A percentile compares a stretch with the other conserved stretches of the same genome.
Evolutionary conservation across 2,797 vertebrate species (phyloP).

Genomic region (Rhynchonycteris naso): DNA sequence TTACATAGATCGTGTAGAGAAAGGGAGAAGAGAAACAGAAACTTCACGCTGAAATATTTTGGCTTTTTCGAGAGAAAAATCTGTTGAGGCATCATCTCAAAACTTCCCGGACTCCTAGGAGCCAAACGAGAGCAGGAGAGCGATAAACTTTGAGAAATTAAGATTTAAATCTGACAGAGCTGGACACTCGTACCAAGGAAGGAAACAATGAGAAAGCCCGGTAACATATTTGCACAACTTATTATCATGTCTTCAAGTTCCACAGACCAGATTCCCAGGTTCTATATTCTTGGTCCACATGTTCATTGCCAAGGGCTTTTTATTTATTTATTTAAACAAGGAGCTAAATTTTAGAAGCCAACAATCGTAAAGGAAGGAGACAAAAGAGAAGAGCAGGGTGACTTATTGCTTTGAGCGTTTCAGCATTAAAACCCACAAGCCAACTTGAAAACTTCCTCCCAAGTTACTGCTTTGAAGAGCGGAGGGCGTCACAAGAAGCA

Average conservation of each 20-base stretch:
- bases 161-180: background rate
- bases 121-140: background rate
- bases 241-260: background rate
- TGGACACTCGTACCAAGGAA: background rate
- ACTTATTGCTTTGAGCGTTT: slow-evolving; percentile 8
- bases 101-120: slow-evolving; percentile 5
- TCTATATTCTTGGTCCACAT: background rate
- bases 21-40: slow-evolving; percentile 38
- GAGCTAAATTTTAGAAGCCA: background rate
- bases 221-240: background rate
- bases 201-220: background rate
- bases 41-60: background rate
- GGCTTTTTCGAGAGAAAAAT: background rate
- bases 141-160: background rate
- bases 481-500: background rate
- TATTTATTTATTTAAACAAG: background rate
- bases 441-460: slow-evolving; percentile 41
- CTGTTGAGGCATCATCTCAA: slow-evolving; percentile 37
- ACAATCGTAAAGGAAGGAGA: background rate
- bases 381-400: background rate
- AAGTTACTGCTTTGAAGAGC: slow-evolving; percentile 49
- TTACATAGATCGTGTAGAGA: background rate
- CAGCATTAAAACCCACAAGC: slow-evolving; percentile 16
- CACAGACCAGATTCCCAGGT: background rate
- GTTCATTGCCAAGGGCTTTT: background rate